Base-by-base conservation (phyloP, 2,113 vertebrate genomes). In the Donacobius atricapilla region DNA sequence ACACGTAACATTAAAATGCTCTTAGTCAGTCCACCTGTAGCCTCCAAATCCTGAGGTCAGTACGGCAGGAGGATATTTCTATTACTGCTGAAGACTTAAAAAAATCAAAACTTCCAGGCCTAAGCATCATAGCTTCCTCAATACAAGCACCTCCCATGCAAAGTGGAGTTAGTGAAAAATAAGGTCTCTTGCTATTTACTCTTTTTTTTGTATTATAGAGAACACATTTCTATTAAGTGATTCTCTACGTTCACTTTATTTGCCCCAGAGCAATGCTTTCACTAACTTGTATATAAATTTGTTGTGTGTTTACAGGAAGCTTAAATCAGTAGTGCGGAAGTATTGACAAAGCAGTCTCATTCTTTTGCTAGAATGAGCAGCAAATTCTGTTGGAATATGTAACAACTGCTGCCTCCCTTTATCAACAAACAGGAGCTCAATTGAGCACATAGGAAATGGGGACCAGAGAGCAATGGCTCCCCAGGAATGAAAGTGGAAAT, bases 261-360 rank as follows among this genome's bases (percentile, higher is more conserved):
- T 81, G 50, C 69, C 50, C 66, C 50, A 65, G 37, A 86, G 90
- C 57, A 68, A 81, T 25, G 57, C 61, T 92, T 85, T 85, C 63
- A 45, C 45, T 76, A 57, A 28, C 58, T 76, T 7, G 31, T 11
- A n/a, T 4, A 82, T 31, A 39, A 75, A 53, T 60, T 12, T 82
- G 40, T 50, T 90, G 37, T 64, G 93, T 94, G 82, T 85, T 94
- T 88, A 88, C 18, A 86, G 45, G 79, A 93, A 92, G 37, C 75
- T 77, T 35, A 33, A 53, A 35, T 60, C 88, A 94, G 58, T 31
- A 77, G 88, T 33, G 45, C 1, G 0, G 70, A 85, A 93, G 30
- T 45, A 86, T 65, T 6, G 61, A 47, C 79, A 88, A 83, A 61
- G 58, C 58, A 66, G 57, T 7, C 42, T 48, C 54, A 57, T 63